Conservation (phyloP, 1,140 invertebrate species). For the Leptopilina boulardi region DNA sequence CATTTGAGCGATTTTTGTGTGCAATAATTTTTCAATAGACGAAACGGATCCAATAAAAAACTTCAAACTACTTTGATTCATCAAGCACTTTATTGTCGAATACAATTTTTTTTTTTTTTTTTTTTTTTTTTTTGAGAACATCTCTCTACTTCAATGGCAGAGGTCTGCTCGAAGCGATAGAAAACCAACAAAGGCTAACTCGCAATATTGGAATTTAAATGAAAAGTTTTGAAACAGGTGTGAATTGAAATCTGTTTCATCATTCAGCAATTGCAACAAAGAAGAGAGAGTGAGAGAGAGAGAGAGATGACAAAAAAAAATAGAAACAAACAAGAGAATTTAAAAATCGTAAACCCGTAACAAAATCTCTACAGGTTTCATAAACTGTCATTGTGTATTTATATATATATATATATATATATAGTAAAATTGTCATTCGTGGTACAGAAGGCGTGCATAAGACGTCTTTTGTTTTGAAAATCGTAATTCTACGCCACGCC, state of each 20-base stretch:
- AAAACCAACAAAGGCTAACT: conserved; percentile 22
- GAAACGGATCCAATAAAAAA: conserved; percentile 5
- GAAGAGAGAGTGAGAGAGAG: too few relatives aligned
- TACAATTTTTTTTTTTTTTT: not conserved
- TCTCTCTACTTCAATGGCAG: not conserved
- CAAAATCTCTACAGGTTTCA: conserved; percentile 14
- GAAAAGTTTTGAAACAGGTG: conserved; percentile 20
- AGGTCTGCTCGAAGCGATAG: not conserved
- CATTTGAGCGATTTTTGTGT: conserved; percentile 22
- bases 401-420: too few relatives aligned
- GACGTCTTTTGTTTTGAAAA: conserved; percentile 12
- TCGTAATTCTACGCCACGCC: not conserved
- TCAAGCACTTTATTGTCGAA: not conserved
- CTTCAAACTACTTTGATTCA: not conserved
- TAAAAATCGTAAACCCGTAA: not conserved
- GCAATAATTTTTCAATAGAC: not conserved
- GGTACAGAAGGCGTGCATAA: conserved; percentile 13
- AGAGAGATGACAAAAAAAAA: not conserved
- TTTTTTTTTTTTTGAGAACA: not conserved
- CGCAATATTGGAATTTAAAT: conserved; percentile 1
- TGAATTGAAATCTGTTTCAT: conserved; percentile 23
- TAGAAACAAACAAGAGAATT: conserved; percentile 10
- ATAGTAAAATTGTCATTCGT: not conserved
- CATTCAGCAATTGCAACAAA: conserved; percentile 9
- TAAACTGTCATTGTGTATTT: conserved; percentile 8